These are phyloP conservation scores for Aleiodes sp. DNA, from an alignment of 1,140 invertebrate genomes.

Conservation along the genomic window DNA sequence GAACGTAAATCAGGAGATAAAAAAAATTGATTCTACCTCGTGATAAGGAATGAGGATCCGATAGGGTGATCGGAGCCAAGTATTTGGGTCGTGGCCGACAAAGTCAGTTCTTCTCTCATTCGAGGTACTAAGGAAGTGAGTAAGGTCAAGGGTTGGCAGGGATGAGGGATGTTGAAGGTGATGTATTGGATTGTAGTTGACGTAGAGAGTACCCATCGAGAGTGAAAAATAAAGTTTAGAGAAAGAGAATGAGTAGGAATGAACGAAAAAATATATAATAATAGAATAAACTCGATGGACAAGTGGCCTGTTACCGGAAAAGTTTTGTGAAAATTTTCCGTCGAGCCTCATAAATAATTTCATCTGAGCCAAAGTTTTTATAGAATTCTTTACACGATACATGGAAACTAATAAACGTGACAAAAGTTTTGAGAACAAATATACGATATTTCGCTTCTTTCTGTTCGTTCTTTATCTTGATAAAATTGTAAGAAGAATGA, in stretches of 20 bases:
- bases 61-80: not conserved
- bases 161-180: constrained; percentile 7
- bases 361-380: too few species aligned
- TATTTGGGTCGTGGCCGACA: constrained; percentile 15
- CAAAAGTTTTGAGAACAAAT: too few species aligned
- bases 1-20: too few species aligned
- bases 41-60: not conserved
- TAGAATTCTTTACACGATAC: too few species aligned
- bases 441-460: too few species aligned
- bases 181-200: not conserved
- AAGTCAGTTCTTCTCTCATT: not conserved
- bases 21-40: not conserved
- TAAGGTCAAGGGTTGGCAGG: constrained; percentile 2
- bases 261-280: not conserved
- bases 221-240: not conserved
- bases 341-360: too few species aligned
- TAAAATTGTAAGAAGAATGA: too few species aligned
- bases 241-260: not conserved
- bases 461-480: too few species aligned
- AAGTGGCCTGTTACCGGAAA: not conserved
- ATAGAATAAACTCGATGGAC: not conserved
- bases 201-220: not conserved
- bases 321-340: too few species aligned
- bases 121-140: not conserved
- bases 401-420: too few species aligned